Conservation (phyloP, 2,113 vertebrate species). For the Calonectris borealis region DNA sequence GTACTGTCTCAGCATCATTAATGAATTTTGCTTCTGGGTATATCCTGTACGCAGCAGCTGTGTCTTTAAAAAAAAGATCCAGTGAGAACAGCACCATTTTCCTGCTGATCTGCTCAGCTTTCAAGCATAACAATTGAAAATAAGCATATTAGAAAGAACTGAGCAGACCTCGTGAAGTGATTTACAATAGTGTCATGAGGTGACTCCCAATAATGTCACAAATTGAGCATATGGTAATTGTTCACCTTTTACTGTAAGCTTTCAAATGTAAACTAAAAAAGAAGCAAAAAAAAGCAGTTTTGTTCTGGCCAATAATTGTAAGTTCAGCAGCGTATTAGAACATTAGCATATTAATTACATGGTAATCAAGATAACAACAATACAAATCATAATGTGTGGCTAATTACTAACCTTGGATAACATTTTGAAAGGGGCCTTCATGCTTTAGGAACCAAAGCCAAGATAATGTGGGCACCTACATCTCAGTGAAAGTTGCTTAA, state of each 20-base stretch:
- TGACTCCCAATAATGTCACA: neutral
- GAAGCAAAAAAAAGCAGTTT: neutral
- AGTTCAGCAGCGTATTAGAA: neutral
- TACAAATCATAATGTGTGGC: neutral
- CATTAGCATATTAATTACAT: constrained; percentile 23
- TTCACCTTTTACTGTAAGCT: constrained; percentile 6
- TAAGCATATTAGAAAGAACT: neutral
- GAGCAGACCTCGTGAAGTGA: neutral
- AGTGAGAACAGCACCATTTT: neutral
- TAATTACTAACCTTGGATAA: neutral
- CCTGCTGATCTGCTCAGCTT: neutral
- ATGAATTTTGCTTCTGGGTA: constrained; percentile 19
- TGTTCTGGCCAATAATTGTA: neutral
- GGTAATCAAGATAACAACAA: neutral
- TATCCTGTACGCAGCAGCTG: constrained; percentile 4
- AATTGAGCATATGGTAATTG: neutral
- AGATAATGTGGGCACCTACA: neutral
- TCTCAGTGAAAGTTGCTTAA: neutral
- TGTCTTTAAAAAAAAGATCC: neutral
- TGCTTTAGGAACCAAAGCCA: neutral
- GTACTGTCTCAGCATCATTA: neutral
- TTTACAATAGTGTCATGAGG: neutral
- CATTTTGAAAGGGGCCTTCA: neutral
- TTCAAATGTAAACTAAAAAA: constrained; percentile 3
- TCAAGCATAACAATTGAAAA: neutral